These are phyloP conservation scores for Drosophila anceps DNA, from an alignment of 2,888 invertebrate genomes.

Conservation along the genomic window DNA sequence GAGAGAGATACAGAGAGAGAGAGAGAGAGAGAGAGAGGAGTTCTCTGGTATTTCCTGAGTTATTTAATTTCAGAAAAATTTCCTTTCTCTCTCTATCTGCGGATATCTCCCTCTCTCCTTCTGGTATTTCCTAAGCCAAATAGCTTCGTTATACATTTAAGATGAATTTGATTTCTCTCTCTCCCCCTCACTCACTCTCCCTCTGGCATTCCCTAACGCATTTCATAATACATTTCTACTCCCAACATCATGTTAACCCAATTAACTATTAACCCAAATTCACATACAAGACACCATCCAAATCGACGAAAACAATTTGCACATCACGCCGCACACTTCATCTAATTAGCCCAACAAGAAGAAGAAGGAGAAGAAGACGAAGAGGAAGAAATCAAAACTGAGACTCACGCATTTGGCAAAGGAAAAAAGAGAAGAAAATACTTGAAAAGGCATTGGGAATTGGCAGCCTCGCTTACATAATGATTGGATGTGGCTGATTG, in stretches of 20 bases:
- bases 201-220: background rate
- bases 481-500: slow-evolving; percentile 65
- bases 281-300: slow-evolving; percentile 39
- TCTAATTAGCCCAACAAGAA: slow-evolving; percentile 58
- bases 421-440: slow-evolving; percentile 4
- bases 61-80: no score
- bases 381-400: slow-evolving; percentile 21
- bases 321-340: slow-evolving; percentile 66
- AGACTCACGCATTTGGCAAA: slow-evolving; percentile 66
- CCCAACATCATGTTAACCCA: slow-evolving; percentile 55
- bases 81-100: no score
- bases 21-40: no score
- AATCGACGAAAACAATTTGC: slow-evolving; percentile 44
- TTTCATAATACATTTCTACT: slow-evolving; percentile 23
- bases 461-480: slow-evolving; percentile 68
- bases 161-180: background rate
- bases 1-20: no score
- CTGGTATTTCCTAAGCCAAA: background rate
- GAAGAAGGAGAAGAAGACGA: slow-evolving; percentile 10
- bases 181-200: background rate
- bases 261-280: slow-evolving; percentile 71
- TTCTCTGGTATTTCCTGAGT: no score
- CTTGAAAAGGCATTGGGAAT: slow-evolving; percentile 52
- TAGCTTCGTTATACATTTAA: slow-evolving; percentile 17
- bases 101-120: background rate